Percentiles rank a stretch among this genome's conserved stretches.
phyloP scores from a whole-genome alignment of 30 jellyfish, hydroid and myxozoan species.

The Hydra vulgaris region DNA sequence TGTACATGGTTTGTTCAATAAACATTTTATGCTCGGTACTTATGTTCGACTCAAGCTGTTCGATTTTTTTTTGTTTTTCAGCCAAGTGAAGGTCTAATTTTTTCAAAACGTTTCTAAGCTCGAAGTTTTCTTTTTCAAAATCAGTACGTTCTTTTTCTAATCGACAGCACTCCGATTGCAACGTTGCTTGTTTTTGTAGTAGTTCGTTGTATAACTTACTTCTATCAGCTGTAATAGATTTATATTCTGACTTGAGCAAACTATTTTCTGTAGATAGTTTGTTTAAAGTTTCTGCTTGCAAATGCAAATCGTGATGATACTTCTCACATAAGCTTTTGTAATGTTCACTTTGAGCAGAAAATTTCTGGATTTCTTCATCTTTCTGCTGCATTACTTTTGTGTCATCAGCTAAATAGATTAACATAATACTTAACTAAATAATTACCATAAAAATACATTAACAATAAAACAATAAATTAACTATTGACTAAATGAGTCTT shows the following conservation, averaged over 20 bases:
- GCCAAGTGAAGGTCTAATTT: background rate
- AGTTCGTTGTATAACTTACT: background rate
- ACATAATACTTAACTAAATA: background rate
- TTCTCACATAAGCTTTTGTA: background rate
- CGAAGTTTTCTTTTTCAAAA: background rate
- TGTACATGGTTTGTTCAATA: background rate
- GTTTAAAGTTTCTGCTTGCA: conserved; percentile 10
- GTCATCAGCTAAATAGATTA: conserved; percentile 22
- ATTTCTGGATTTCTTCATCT: conserved; percentile 15
- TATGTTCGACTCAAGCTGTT: background rate
- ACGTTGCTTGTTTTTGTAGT: background rate
- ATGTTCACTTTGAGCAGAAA: background rate
- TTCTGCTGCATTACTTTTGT: conserved; percentile 18
- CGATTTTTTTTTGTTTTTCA: conserved; percentile 1
- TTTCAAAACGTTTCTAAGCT: background rate
- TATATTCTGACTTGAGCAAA: background rate
- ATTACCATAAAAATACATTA: background rate
- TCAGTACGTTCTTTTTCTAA: background rate
- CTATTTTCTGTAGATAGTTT: conserved; percentile 6
- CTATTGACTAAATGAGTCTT: no score
- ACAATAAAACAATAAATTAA: no score
- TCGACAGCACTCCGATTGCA: background rate
- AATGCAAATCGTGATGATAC: background rate
- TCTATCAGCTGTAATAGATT: background rate
- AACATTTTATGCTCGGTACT: background rate